Evolutionary conservation across 2,113 vertebrate genomes (phyloP).

Genomic region (Rhizomys pruinosus): DNA sequence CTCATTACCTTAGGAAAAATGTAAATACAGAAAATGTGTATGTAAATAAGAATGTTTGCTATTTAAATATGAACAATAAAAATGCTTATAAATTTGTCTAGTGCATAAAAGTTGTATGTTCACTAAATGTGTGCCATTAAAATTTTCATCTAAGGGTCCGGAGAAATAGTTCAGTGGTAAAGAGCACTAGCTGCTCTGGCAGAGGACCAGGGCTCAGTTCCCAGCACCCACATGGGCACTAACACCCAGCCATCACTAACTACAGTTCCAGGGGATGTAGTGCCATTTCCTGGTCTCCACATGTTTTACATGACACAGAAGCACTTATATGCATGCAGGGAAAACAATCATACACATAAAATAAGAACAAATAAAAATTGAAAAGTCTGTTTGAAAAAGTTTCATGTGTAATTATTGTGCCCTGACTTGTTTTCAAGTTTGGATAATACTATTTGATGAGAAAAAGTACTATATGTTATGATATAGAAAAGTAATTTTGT

Average conservation of each 20-base stretch:
- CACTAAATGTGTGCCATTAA: neutral
- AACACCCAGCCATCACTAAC: too few species aligned
- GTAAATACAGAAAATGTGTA: neutral
- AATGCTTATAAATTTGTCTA: neutral
- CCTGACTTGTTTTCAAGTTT: conserved; percentile 25
- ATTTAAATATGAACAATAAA: neutral
- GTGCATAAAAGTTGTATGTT: neutral
- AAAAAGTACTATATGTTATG: neutral
- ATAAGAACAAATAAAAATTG: too few species aligned
- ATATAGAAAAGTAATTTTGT: neutral
- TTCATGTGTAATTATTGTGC: neutral
- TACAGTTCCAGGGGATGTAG: too few species aligned
- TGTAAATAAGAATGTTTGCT: neutral
- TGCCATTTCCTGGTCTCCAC: too few species aligned
- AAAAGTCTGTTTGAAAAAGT: neutral
- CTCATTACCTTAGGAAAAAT: conserved; percentile 16
- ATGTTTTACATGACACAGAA: too few species aligned
- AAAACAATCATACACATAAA: too few species aligned
- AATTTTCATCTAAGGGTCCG: neutral
- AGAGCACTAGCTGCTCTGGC: too few species aligned
- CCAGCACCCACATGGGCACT: too few species aligned
- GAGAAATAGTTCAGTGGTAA: too few species aligned
- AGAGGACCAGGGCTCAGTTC: too few species aligned
- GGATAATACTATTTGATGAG: neutral
- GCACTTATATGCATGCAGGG: too few species aligned